These are phyloP conservation scores for Elgaria multicarinata DNA, from an alignment of 2,113 vertebrate genomes.

Conservation along the genomic window DNA sequence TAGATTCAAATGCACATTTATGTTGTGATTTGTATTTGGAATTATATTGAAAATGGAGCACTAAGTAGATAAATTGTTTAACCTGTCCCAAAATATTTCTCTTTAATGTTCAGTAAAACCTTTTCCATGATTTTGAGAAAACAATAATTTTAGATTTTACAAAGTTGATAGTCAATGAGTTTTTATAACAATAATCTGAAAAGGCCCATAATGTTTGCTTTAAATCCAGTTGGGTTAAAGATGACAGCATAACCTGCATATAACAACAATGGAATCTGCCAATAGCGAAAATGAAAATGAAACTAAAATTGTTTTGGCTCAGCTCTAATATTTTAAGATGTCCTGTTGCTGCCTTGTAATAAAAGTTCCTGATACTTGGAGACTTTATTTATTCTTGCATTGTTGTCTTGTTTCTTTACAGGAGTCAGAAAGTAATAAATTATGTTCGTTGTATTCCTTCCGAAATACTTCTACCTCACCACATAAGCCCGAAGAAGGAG, in stretches of 20 bases:
- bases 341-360: neutral
- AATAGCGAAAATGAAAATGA: neutral
- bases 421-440: slow-evolving; percentile 99
- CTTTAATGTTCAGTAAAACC: neutral
- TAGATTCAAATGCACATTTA: neutral
- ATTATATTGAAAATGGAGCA: neutral
- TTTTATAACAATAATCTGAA: neutral
- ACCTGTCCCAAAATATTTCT: neutral
- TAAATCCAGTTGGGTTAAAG: too few relatives aligned
- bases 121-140: neutral
- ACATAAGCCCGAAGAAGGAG: slow-evolving; percentile 97
- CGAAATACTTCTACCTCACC: slow-evolving; percentile 99
- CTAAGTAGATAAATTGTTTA: neutral
- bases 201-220: too few relatives aligned
- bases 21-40: neutral
- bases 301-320: neutral
- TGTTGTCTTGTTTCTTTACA: slow-evolving; percentile 78
- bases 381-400: slow-evolving; percentile 51
- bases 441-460: slow-evolving; percentile 99
- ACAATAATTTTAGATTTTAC: neutral
- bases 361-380: slow-evolving; percentile 2
- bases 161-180: neutral
- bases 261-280: too few relatives aligned
- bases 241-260: too few relatives aligned
- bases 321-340: neutral